Evolutionary conservation across 1,140 invertebrate species (phyloP), one percentile per base, ranked within the genome.

Genomic region (Brachionus sp.): DNA sequence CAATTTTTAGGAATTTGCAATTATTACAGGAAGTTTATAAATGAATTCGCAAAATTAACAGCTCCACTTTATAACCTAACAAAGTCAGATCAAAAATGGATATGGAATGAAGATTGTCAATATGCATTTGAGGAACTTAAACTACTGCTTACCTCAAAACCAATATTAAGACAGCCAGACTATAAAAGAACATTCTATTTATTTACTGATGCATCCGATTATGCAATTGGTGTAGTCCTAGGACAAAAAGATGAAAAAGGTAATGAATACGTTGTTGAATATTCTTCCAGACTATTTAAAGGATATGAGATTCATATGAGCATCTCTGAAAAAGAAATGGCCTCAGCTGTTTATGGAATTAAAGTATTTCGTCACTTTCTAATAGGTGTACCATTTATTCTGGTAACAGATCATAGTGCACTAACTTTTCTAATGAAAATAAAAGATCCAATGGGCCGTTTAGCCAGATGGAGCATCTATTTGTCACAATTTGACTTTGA

Each of bases 331-430:
- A 85, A 84, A 73, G 86, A 89, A 84, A 84, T 66, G 35, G 68
- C 87, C 10, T 88, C 86, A 16, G 83, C 88, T 7, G 85, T 91
- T 6, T 86, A 87, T 87, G 87, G 87, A 0, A 85, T 91, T 5
- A 84, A 89, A 62, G 86, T 90, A 50, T 91, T 91, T 83, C 64
- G 88, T 83, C 84, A 87, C 23, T 91, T 90, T 86, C 84, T 92
- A 3, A 89, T 88, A 83, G 89, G 88, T 19, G 86, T 64, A 29
- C 86, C 89, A 68, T 92, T 91, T 84, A 88, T 84, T 33, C 86
- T 92, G 1, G 78, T 89, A 10, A 91, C 90, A 2, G 90, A 92
- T 84, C 89, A 92, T 84, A 86, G 86, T 84, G 88, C 90, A 0
- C 84, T 91, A 4, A 84, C 84, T 39, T 91, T 88, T 87, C 91